Evolutionary conservation across 1,140 invertebrate genomes (phyloP).

Genomic region (Drosophila sproati): DNA sequence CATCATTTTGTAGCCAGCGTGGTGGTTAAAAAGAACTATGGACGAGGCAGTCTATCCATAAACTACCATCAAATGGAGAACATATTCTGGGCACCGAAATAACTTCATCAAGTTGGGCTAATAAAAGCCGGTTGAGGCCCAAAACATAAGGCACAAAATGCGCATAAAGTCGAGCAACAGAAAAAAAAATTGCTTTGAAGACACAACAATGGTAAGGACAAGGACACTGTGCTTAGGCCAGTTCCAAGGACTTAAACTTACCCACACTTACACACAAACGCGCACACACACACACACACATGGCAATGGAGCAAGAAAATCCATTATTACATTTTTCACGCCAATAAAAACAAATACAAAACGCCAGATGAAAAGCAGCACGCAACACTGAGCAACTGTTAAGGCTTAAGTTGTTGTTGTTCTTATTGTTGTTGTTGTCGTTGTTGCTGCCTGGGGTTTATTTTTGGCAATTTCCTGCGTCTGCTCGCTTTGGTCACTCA

Average conservation of each 20-base stretch:
- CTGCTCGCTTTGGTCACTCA: slow-evolving; percentile 62
- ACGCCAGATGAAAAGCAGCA: slow-evolving; percentile 27
- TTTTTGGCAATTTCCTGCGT: slow-evolving; percentile 66
- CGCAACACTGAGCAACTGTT: slow-evolving; percentile 57
- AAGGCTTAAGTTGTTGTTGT: slow-evolving; percentile 33
- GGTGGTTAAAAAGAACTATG: slow-evolving; percentile 11
- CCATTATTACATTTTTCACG: slow-evolving; percentile 80
- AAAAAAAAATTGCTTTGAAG: slow-evolving; percentile 16
- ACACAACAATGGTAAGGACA: slow-evolving; percentile 37
- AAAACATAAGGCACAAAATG: slow-evolving; percentile 54
- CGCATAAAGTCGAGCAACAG: slow-evolving; percentile 34
- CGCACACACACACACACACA: slow-evolving; percentile 15
- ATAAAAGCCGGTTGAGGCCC: slow-evolving; percentile 40
- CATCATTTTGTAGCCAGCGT: not conserved
- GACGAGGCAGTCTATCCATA: slow-evolving; percentile 13
- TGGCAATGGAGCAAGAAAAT: slow-evolving; percentile 31
- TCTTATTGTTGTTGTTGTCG: slow-evolving; percentile 1
- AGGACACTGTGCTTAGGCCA: slow-evolving; percentile 22
- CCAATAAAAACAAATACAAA: slow-evolving; percentile 80
- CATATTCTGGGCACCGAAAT: slow-evolving; percentile 39
- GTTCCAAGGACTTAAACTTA: slow-evolving; percentile 11
- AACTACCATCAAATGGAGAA: slow-evolving; percentile 38
- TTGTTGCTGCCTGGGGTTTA: slow-evolving; percentile 17
- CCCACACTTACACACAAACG: slow-evolving; percentile 17
- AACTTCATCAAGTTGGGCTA: slow-evolving; percentile 64